These are phyloP conservation scores for Sarcophaga carnaria DNA, from an alignment of 2,888 invertebrate genomes.

Conservation along the genomic window DNA sequence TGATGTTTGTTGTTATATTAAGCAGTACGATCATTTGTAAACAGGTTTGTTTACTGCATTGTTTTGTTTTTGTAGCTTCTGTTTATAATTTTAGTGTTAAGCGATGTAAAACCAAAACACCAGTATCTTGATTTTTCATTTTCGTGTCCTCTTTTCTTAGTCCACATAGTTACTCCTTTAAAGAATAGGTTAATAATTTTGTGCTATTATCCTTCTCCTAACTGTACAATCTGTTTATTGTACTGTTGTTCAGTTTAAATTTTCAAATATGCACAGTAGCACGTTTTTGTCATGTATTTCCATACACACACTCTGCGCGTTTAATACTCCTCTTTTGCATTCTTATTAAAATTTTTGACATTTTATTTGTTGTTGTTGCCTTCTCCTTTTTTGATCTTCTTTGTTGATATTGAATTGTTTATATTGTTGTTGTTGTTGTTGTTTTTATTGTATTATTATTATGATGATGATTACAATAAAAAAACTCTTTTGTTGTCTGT, in stretches of 20 bases:
- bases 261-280: slow-evolving; percentile 47
- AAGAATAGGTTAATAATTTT: no score
- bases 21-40: no score
- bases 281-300: slow-evolving; percentile 30
- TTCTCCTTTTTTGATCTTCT: neutral
- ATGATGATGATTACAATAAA: neutral
- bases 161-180: no score
- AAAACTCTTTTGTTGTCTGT: slow-evolving; percentile 35
- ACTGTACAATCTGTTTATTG: no score
- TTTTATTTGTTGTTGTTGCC: slow-evolving; percentile 11
- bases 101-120: no score
- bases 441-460: neutral
- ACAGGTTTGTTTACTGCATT: no score
- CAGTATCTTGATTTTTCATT: no score
- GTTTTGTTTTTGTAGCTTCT: no score
- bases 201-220: no score
- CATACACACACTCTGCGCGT: neutral
- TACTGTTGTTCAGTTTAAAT: neutral
- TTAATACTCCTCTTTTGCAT: neutral
- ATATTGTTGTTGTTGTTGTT: neutral
- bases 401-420: neutral
- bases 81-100: no score
- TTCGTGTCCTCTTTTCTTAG: no score
- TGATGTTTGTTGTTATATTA: no score
- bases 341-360: slow-evolving; percentile 41